Evolutionary conservation across 2,797 vertebrate species (phyloP), one percentile per base, ranked within the genome.

Genomic region (Halcyon smyrnensis): DNA sequence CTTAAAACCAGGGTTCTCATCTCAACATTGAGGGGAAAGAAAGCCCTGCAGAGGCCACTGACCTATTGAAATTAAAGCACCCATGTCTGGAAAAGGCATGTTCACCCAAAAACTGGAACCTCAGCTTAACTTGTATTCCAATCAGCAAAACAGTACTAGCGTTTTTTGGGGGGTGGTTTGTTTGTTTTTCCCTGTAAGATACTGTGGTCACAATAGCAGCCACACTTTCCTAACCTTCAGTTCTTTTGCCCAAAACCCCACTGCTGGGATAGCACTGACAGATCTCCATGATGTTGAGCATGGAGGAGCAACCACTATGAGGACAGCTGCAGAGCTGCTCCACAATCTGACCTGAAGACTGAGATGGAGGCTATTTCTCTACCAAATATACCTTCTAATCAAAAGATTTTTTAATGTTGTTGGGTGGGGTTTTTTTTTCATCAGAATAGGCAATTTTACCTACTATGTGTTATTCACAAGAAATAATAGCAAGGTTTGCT

Each of bases 91-190:
- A 77, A 77, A 84, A 15, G 6, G 11, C 8, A 57, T 6, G 11
- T 21, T 84, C 43, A 70, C 68, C 43, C n/a, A 48, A 91, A 14
- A 84, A 6, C 10, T 84, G 32, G 24, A 77, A 77, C 15, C 9
- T 63, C 43, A 87, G 87, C 19, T 14, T 41, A 16, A 70, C 12
- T 43, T 67, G 20, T 21, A 68, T 18, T 73, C 9, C 11, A 79
- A 67, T 12, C 63, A 69, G 41, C 18, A 73, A 56, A 82, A 75
- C 6, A 7, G 2, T 56, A 64, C 3, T 19, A 5, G 34, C 41
- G 27, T 10, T 71, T 63, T 51, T 0, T 6, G 1, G 4, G 21
- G 9, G 6, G 2, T 21, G 23, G 25, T 27, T 50, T 50, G 15
- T 0, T 27, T 19, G 45, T 45, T 51, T 51, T 62, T 70, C 8